Evolutionary conservation across 2,797 vertebrate genomes (phyloP), one percentile per base, ranked within the genome.

Genomic region (Enteromius fasciolatus): DNA sequence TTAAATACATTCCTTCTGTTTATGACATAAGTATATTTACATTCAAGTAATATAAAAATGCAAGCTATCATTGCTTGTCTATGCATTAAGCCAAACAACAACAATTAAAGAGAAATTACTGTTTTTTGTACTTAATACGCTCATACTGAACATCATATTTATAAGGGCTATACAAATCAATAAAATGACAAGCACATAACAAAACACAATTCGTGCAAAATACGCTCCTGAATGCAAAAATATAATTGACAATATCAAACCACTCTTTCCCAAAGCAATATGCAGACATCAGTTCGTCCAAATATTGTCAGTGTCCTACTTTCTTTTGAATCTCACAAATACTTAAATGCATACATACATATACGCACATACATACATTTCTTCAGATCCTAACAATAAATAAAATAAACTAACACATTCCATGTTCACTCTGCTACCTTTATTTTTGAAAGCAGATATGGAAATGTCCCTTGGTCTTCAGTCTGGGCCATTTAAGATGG

Each of bases 211-310:
- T 93, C 93, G 92, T 95, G 95, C 95, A 83, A 84, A 86, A 92
- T 92, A 91, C 92, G 94, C 94, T 93, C 92, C 91, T 93, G 88
- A 85, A 84, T 90, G 92, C 94, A 95, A 95, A 96, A 73, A 82
- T 31, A 54, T 28, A 3, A n/a, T 31, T 75, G 44, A 73, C 48
- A 14, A 73, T 20, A 74, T 59, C 57, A 76, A 57, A 81, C 11
- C 18, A 70, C 23, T 77, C 25, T 76, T 75, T 68, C 48, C 64
- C 52, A 64, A 76, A 78, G 31, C 59, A 72, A 69, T 78, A 82
- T 18, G 44, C 57, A 70, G 64, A 82, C 75, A 68, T 66, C 25
- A 28, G 11, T 12, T 41, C 15, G 17, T 61, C 41, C 23, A 31
- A 69, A 59, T 48, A 72, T 31, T 31, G 33, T 46, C 33, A 75